Conservation (phyloP, 2,888 invertebrate genomes). For the Tetrapedia diversipes region DNA sequence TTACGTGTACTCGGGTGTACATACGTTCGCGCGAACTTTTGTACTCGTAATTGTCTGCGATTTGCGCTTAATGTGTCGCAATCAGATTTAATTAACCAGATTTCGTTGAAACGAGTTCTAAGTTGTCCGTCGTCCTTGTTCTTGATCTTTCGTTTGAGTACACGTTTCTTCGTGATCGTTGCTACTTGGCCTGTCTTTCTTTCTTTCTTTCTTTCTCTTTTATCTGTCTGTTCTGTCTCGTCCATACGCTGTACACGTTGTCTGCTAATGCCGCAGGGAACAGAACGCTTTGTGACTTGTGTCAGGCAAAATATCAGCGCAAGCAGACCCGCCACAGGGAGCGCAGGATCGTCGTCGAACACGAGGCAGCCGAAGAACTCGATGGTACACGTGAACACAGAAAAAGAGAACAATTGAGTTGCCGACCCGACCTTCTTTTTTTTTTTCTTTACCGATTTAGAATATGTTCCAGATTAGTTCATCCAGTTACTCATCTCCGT, state of each 20-base stretch:
- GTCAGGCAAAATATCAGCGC: constrained; percentile 90
- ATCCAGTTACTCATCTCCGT: constrained; percentile 37
- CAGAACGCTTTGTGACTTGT: constrained; percentile 94
- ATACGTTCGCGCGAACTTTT: constrained; percentile 13
- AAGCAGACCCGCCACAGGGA: constrained; percentile 87
- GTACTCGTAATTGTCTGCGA: constrained; percentile 18
- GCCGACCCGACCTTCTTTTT: constrained; percentile 37
- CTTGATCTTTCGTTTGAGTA: neutral
- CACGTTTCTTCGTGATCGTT: constrained; percentile 36
- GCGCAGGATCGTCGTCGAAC: constrained; percentile 78
- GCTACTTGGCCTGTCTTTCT: constrained; percentile 39
- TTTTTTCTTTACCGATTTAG: constrained; percentile 36
- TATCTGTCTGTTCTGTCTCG: constrained; percentile 29
- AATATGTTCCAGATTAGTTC: constrained; percentile 59
- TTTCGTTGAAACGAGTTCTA: constrained; percentile 6
- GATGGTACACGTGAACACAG: constrained; percentile 80
- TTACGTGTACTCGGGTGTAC: constrained; percentile 7
- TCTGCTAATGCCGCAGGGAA: constrained; percentile 88
- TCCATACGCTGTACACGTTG: constrained; percentile 66
- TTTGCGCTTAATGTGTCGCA: constrained; percentile 54
- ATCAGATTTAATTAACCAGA: constrained; percentile 48
- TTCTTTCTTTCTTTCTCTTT: constrained; percentile 6
- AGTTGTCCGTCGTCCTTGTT: constrained; percentile 36
- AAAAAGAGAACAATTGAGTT: constrained; percentile 50
- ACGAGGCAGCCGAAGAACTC: constrained; percentile 82